Evolutionary conservation across 2,797 vertebrate genomes (phyloP), one percentile per base, ranked within the genome.

Genomic region (Neomorphus geoffroyi): DNA sequence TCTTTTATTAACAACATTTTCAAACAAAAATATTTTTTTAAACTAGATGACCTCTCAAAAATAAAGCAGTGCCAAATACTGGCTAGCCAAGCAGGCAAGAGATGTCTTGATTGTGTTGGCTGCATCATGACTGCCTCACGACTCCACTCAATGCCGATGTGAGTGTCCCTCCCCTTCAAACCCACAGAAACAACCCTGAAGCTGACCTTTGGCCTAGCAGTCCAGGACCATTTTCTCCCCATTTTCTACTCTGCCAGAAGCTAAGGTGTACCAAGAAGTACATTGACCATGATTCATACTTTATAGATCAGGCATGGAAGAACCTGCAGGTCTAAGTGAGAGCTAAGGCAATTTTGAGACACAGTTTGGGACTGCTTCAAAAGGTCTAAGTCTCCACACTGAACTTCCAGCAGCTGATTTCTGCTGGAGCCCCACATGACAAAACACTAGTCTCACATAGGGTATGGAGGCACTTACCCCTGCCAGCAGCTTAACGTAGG

Each of bases 391-490:
- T 43, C 37, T 64, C 45, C 53, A 30, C 9, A 12, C 32, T 32
- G 28, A 87, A 37, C 4, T 71, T 27, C 18, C 54, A 53, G 33
- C 0, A 1, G 28, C 46, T 61, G 28, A 24, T 28, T 86, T 46
- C 35, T 72, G 30, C 33, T 39, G 46, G 33, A 74, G 41, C 27
- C n/a, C n/a, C 28, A 24, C 58, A 33, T 21, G 57, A 27, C 37
- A 32, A 51, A 48, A 11, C 0, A 7, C 8, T 18, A 39, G 57
- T 21, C 62, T 46, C 30, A 46, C 0, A 1, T 6, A 27, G 13
- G 32, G 35, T 53, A 69, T 13, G 0, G 2, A 65, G 39, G 51
- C 35, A 80, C 35, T 39, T 22, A 28, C 45, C 37, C 62, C 53
- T 90, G 78, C 32, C n/a, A 67, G 65, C 21, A 80, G 35, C 50